Evolutionary conservation across 2,797 vertebrate genomes (phyloP), one percentile per base, ranked within the genome.

Genomic region (Pantherophis vulpinus): DNA sequence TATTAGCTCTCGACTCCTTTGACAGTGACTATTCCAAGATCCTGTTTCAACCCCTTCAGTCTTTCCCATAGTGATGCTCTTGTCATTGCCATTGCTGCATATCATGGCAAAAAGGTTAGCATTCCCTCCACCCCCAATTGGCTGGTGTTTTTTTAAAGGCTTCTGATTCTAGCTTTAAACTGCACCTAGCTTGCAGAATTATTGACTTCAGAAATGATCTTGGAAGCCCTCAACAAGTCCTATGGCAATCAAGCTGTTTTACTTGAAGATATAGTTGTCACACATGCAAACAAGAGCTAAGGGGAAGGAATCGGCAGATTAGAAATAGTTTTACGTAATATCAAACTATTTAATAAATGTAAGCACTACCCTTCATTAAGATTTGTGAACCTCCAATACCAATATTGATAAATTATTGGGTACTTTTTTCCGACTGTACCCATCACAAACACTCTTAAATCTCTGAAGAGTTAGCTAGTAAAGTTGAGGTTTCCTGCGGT

Each of bases 221-320:
- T 20, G 55, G 87, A 60, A 94, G 23, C 59, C 47, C n/a, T n/a
- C 20, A 23, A 32, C 2, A 8, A 86, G 6, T 94, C 86, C 58
- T 86, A 47, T 89, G n/a, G 83, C 42, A 63, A 47, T 13, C 88
- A 37, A 86, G 60, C 86, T 88, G 90, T 94, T 96, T 90, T 92
- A 0, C 54, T 91, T 94, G 94, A 95, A 96, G 96, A 96, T 94
- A 91, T 93, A 96, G 96, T 94, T 96, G 94, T 95, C 74, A 42
- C 20, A 25, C 74, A 5, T 83, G 37, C 74, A 83, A 47, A 95
- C 90, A 37, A 54, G 63, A 37, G 54, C 94, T 87, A 91, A 1
- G 56, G 86, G 66, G 83, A 94, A 94, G 60, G 79, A 92, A 94
- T 90, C 70, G 56, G 87, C 93, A 60, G 79, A 92, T 91, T 95